These are phyloP conservation scores for Melanostoma scalare DNA, from an alignment of 2,888 invertebrate genomes.

Conservation along the genomic window DNA sequence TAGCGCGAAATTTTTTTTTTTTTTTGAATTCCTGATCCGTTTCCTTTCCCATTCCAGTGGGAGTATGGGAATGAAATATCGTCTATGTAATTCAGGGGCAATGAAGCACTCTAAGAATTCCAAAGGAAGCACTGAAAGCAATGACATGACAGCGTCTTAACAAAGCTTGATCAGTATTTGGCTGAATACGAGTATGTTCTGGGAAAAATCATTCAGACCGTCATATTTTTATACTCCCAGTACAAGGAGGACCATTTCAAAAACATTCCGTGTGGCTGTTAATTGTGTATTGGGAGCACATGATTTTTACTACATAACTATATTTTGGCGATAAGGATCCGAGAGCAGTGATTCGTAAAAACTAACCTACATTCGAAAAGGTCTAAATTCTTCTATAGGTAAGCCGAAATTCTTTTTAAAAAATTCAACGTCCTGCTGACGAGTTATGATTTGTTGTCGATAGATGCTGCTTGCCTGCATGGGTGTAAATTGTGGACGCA, in stretches of 20 bases:
- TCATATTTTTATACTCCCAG: constrained; percentile 98
- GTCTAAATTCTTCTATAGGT: constrained; percentile 91
- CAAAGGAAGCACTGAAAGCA: too few relatives aligned
- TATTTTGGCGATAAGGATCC: constrained; percentile 95
- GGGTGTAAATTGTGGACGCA: constrained; percentile 98
- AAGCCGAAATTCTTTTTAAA: constrained; percentile 89
- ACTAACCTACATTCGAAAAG: constrained; percentile 98
- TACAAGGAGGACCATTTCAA: constrained; percentile 99
- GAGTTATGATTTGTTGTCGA: constrained; percentile 98
- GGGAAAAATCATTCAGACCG: constrained; percentile 99
- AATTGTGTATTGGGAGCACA: constrained; percentile 99
- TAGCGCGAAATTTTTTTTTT: too few relatives aligned
- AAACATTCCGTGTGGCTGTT: constrained; percentile 97
- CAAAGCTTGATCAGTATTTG: too few relatives aligned
- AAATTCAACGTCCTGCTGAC: constrained; percentile 99
- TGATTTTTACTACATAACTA: constrained; percentile 92
- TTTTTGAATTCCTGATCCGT: too few relatives aligned
- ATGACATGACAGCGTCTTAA: too few relatives aligned
- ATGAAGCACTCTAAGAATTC: too few relatives aligned
- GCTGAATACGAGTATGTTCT: constrained; percentile 96
- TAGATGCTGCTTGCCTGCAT: constrained; percentile 98
- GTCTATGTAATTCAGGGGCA: too few relatives aligned
- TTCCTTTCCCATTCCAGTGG: too few relatives aligned
- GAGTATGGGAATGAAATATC: too few relatives aligned
- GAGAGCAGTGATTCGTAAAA: constrained; percentile 95